phyloP scores from a whole-genome alignment of 2,888 invertebrate genomes.

The Dusona sp. region DNA sequence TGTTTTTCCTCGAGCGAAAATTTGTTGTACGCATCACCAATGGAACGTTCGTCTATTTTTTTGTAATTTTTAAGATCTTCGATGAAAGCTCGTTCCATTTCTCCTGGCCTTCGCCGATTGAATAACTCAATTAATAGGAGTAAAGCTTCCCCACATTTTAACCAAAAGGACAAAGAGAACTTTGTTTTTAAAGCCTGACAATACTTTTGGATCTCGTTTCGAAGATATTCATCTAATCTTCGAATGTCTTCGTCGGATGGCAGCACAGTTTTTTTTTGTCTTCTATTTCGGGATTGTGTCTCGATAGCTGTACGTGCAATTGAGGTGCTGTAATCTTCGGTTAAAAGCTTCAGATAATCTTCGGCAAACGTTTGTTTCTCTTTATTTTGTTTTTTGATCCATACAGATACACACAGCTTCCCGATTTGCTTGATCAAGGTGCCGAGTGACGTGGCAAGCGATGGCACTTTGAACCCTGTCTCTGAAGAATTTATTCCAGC shows the following conservation, averaged over 20 bases:
- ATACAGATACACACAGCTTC: conserved; percentile 52
- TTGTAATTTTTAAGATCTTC: conserved; percentile 58
- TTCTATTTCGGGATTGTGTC: conserved; percentile 37
- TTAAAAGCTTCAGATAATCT: conserved; percentile 63
- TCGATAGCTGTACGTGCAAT: conserved; percentile 61
- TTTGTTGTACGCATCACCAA: conserved; percentile 39
- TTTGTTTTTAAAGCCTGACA: too few species aligned
- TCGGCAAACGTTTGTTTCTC: conserved; percentile 59
- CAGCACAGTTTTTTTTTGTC: conserved; percentile 42
- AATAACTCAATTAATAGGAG: conserved; percentile 65
- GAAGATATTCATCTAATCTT: conserved; percentile 5
- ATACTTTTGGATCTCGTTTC: too few species aligned
- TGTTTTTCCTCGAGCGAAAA: conserved; percentile 41
- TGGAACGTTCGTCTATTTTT: conserved; percentile 44
- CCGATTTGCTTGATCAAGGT: conserved; percentile 64
- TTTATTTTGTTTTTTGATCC: conserved; percentile 56
- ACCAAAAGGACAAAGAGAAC: conserved; percentile 24
- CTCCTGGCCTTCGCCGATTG: conserved; percentile 70
- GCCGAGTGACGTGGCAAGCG: conserved; percentile 61
- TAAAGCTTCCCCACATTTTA: conserved; percentile 29
- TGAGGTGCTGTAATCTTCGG: conserved; percentile 41
- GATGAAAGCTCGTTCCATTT: conserved; percentile 62
- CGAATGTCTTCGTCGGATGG: conserved; percentile 61
- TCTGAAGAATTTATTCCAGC: conserved; percentile 49
- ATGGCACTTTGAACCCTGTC: conserved; percentile 55